These are phyloP conservation scores for Pissodes strobi DNA, from an alignment of 1,140 invertebrate genomes.

Conservation along the genomic window DNA sequence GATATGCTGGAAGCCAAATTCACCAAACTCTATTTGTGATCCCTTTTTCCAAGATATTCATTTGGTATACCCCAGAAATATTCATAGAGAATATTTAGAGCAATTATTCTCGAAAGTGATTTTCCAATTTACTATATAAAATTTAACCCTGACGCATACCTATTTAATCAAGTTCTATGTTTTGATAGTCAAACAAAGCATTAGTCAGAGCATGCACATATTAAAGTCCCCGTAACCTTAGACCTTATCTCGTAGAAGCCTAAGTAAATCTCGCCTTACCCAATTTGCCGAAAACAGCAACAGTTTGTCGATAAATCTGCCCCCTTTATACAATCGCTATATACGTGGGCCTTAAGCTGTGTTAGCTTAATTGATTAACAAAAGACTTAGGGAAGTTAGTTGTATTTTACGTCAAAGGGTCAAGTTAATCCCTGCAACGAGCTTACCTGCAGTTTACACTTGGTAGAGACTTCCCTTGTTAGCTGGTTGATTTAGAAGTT, in stretches of 20 bases:
- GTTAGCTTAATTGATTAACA: conserved; percentile 19
- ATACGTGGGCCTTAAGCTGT: conserved; percentile 13
- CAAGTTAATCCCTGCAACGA: conserved; percentile 2
- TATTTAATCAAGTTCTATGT: no score
- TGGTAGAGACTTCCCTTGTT: no score
- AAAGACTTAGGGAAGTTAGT: conserved; percentile 12
- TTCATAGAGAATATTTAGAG: no score
- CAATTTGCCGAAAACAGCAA: conserved; percentile 22
- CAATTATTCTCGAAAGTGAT: no score
- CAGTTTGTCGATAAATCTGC: conserved; percentile 17
- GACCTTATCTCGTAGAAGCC: conserved; percentile 7
- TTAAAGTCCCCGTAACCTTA: background rate
- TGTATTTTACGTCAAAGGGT: conserved; percentile 6
- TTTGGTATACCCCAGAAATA: no score
- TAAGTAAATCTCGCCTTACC: conserved; percentile 12
- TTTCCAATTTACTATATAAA: no score
- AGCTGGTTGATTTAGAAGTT: no score
- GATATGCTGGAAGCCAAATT: no score
- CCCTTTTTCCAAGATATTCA: no score
- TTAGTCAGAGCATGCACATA: background rate
- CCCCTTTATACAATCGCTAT: conserved; percentile 10
- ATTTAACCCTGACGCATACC: no score
- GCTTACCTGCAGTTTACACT: background rate
- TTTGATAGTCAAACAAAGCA: no score
- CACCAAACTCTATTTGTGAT: no score